phyloP scores from a whole-genome alignment of 2,113 vertebrate genomes.

The Spilogale gracilis region DNA sequence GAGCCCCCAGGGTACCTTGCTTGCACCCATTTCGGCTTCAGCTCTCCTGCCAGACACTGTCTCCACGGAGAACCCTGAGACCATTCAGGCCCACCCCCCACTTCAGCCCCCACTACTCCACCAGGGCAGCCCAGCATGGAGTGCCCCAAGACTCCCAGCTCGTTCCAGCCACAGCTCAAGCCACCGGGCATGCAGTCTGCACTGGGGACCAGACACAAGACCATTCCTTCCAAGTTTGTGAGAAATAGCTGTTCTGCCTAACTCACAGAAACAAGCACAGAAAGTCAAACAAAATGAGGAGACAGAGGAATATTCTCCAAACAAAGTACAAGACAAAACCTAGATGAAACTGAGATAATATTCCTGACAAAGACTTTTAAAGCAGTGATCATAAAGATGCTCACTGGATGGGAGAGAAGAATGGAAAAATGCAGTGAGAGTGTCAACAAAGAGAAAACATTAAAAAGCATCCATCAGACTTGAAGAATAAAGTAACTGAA shows the following conservation, averaged over 20 bases:
- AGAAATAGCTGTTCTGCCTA: background rate
- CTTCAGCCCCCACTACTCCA: background rate
- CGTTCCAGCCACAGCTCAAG: background rate
- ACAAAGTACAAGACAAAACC: background rate
- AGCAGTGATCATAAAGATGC: background rate
- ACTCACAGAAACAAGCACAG: background rate
- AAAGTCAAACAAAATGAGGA: background rate
- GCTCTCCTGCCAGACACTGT: background rate
- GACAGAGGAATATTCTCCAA: background rate
- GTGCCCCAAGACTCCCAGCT: background rate
- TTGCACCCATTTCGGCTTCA: background rate
- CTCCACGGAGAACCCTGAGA: background rate
- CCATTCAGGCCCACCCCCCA: background rate
- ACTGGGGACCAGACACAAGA: background rate
- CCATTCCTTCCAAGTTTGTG: background rate
- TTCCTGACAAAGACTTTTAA: background rate
- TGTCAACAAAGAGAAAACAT: background rate
- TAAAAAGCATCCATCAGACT: background rate
- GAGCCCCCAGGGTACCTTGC: background rate
- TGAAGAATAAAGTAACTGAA: background rate
- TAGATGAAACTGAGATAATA: background rate
- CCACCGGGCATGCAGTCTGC: background rate
- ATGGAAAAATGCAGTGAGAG: background rate
- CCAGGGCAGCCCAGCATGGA: background rate
- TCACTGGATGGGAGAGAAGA: background rate